These are phyloP conservation scores for Melipona beecheii DNA, from an alignment of 2,888 invertebrate species.

Conservation along the genomic window DNA sequence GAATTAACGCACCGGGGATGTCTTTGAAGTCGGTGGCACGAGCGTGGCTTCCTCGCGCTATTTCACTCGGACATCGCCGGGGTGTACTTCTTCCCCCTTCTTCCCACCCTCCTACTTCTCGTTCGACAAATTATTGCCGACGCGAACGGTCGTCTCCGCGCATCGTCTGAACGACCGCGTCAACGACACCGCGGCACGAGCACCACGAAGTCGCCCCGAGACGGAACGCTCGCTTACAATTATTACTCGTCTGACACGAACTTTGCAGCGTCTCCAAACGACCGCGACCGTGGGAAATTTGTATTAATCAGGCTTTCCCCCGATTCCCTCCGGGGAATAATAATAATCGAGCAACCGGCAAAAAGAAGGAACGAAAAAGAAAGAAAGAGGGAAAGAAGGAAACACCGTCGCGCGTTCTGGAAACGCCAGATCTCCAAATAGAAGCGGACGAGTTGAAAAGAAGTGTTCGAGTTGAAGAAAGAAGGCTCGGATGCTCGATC, in stretches of 20 bases:
- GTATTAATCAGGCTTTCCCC: slow-evolving; percentile 26
- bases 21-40: slow-evolving; percentile 33
- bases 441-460: too few species aligned
- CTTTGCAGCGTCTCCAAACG: slow-evolving; percentile 24
- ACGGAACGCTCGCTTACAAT: slow-evolving; percentile 60
- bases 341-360: neutral
- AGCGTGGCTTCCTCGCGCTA: slow-evolving; percentile 30
- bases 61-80: slow-evolving; percentile 48
- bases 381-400: too few species aligned
- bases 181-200: slow-evolving; percentile 48
- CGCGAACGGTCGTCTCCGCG: slow-evolving; percentile 52
- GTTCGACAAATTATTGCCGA: slow-evolving; percentile 60
- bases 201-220: slow-evolving; percentile 37
- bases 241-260: slow-evolving; percentile 49
- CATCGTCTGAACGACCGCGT: slow-evolving; percentile 56
- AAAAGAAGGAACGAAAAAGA: neutral
- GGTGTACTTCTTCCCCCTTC: slow-evolving; percentile 46
- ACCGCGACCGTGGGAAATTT: slow-evolving; percentile 44
- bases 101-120: slow-evolving; percentile 37
- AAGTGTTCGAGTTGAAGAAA: neutral
- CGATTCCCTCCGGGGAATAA: neutral
- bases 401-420: neutral
- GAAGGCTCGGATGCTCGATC: slow-evolving; percentile 20
- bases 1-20: slow-evolving; percentile 37
- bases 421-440: slow-evolving; percentile 4